These are phyloP conservation scores for Gallinago solitaria DNA, from an alignment of 2,797 vertebrate species.

Conservation along the genomic window DNA sequence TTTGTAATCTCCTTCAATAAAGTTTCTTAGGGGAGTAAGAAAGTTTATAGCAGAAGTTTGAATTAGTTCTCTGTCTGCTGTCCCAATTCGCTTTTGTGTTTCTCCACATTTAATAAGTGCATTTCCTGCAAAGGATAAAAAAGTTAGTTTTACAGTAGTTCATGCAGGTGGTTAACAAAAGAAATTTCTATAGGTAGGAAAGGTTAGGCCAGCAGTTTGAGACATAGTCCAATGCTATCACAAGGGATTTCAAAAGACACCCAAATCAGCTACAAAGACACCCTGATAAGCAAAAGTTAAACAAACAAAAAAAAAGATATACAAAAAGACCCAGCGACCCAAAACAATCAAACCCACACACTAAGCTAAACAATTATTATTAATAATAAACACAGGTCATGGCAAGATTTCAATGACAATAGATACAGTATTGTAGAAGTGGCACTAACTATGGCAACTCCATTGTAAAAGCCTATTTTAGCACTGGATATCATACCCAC, in stretches of 20 bases:
- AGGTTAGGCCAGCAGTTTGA: neutral
- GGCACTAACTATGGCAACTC: neutral
- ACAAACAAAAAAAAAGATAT: too few species aligned
- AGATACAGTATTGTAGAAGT: neutral
- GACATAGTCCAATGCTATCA: neutral
- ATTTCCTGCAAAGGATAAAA: constrained; percentile 80
- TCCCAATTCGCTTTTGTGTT: constrained; percentile 92
- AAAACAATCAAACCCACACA: neutral
- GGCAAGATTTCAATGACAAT: neutral
- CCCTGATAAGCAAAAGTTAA: neutral
- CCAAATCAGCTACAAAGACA: neutral
- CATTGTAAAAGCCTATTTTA: neutral
- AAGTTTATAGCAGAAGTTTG: constrained; percentile 96
- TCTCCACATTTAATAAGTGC: constrained; percentile 93
- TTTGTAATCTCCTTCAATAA: constrained; percentile 98
- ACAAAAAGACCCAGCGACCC: neutral
- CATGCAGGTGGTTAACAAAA: neutral
- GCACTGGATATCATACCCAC: neutral
- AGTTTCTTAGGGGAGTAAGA: constrained; percentile 96
- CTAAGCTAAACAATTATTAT: neutral
- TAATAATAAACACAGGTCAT: neutral
- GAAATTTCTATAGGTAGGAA: neutral
- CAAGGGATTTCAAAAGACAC: neutral
- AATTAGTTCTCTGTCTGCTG: constrained; percentile 94
- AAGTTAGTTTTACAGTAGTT: neutral